Conservation (phyloP, 2,888 invertebrate species). For the Melanotus villosus region DNA sequence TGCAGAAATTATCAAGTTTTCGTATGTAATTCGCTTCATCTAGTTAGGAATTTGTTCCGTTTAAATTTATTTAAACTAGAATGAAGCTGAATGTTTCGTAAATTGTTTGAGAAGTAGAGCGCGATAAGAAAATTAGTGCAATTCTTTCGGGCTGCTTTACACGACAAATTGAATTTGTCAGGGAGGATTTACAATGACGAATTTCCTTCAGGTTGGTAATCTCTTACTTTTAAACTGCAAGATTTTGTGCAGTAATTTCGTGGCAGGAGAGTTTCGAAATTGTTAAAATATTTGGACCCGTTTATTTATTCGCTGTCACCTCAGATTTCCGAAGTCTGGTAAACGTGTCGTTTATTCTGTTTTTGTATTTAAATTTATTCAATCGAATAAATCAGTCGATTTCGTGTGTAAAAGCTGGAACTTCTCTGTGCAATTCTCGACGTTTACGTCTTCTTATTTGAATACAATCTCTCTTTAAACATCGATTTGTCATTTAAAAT, state of each 20-base stretch:
- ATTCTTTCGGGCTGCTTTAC: slow-evolving; percentile 53
- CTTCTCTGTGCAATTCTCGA: slow-evolving; percentile 56
- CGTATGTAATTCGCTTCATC: slow-evolving; percentile 48
- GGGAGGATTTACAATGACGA: slow-evolving; percentile 51
- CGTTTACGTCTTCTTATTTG: slow-evolving; percentile 59
- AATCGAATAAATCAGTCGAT: slow-evolving; percentile 55
- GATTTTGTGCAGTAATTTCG: neutral
- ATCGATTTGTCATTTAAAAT: slow-evolving; percentile 59
- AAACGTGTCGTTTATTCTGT: slow-evolving; percentile 53
- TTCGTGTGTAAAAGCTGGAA: slow-evolving; percentile 60
- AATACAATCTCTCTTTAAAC: slow-evolving; percentile 60
- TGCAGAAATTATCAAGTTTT: slow-evolving; percentile 51
- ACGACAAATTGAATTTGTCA: slow-evolving; percentile 53
- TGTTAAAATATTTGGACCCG: slow-evolving; percentile 7
- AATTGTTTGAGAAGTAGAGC: slow-evolving; percentile 52
- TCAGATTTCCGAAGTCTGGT: slow-evolving; percentile 44
- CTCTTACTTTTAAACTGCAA: slow-evolving; percentile 5
- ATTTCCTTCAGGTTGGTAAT: slow-evolving; percentile 34
- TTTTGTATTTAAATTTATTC: slow-evolving; percentile 57
- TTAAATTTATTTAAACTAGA: slow-evolving; percentile 53
- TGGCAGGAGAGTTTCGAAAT: neutral
- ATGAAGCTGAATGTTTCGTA: slow-evolving; percentile 51
- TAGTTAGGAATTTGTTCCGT: slow-evolving; percentile 48
- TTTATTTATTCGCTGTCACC: slow-evolving; percentile 46
- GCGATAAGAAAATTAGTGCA: slow-evolving; percentile 55